A percentile compares a stretch with the other conserved stretches of the same genome.
Evolutionary conservation across 2,113 vertebrate species (phyloP).

Genomic region (Gasterosteus aculeatus): DNA sequence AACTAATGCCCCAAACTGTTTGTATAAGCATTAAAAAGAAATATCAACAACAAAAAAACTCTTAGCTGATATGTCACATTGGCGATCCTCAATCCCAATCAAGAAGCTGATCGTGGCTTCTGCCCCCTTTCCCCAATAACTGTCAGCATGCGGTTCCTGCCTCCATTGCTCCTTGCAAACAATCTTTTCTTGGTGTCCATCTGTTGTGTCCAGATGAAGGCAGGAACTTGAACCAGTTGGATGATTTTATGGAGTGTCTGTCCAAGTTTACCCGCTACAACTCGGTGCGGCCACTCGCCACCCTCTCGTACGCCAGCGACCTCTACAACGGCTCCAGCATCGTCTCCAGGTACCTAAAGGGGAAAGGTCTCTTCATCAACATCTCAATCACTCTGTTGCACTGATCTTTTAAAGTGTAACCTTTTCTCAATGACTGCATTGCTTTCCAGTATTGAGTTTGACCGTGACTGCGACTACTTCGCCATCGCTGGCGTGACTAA

Average conservation of each 20-base stretch:
- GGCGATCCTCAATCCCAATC: background rate
- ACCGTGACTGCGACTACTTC: constrained; percentile 99
- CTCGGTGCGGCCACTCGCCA: constrained; percentile 94
- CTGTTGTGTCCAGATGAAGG: constrained; percentile 87
- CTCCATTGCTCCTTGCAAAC: background rate
- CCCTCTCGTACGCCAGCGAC: constrained; percentile 96
- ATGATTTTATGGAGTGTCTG: constrained; percentile 98
- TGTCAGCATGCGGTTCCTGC: background rate
- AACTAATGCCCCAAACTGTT: background rate
- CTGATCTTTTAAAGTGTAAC: background rate
- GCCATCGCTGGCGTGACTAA: constrained; percentile 99
- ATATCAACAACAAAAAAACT: background rate
- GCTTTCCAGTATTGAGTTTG: constrained; percentile 94
- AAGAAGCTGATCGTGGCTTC: background rate
- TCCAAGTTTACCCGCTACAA: constrained; percentile 99
- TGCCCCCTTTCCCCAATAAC: background rate
- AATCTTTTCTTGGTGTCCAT: background rate
- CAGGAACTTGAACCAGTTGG: constrained; percentile 94
- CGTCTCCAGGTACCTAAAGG: constrained; percentile 90
- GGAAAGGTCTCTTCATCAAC: background rate
- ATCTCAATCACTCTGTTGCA: too few relatives aligned
- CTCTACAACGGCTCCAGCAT: constrained; percentile 99
- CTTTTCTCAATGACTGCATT: accelerated
- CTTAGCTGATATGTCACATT: background rate
- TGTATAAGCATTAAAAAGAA: background rate